phyloP scores from a whole-genome alignment of 1,140 invertebrate genomes.

The Dryas iulia region DNA sequence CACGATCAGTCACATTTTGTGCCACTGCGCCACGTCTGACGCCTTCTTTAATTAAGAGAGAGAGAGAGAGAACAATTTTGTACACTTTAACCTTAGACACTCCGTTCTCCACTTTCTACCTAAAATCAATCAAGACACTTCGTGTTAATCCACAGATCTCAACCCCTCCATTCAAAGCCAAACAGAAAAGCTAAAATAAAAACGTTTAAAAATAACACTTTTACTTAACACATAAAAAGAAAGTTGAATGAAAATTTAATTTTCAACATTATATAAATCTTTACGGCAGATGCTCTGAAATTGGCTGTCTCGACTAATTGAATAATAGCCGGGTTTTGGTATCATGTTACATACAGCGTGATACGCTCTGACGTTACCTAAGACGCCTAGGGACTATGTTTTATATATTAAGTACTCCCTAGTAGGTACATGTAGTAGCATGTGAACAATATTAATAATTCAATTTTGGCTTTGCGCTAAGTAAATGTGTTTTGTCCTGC shows the following conservation, averaged over 20 bases:
- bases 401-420: neutral
- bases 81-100: too few relatives aligned
- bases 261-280: conserved; percentile 27
- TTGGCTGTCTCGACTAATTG: conserved; percentile 28
- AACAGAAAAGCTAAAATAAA: neutral
- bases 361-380: conserved; percentile 4
- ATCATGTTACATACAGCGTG: conserved; percentile 10
- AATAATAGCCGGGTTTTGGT: conserved; percentile 28
- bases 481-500: neutral
- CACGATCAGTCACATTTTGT: too few relatives aligned
- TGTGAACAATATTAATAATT: neutral
- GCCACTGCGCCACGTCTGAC: too few relatives aligned
- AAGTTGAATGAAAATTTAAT: conserved; percentile 21
- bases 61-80: too few relatives aligned
- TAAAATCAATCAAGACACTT: too few relatives aligned
- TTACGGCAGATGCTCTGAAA: conserved; percentile 25
- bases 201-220: neutral
- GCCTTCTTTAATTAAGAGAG: too few relatives aligned
- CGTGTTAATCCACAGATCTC: too few relatives aligned
- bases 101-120: too few relatives aligned
- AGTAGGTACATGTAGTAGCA: neutral
- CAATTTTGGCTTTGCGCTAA: too few relatives aligned
- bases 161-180: too few relatives aligned
- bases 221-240: neutral
- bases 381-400: conserved; percentile 1